Percentiles rank a stretch among this genome's conserved stretches.
Evolutionary conservation across 2,888 invertebrate genomes (phyloP).

Genomic region (Volucella inanis): DNA sequence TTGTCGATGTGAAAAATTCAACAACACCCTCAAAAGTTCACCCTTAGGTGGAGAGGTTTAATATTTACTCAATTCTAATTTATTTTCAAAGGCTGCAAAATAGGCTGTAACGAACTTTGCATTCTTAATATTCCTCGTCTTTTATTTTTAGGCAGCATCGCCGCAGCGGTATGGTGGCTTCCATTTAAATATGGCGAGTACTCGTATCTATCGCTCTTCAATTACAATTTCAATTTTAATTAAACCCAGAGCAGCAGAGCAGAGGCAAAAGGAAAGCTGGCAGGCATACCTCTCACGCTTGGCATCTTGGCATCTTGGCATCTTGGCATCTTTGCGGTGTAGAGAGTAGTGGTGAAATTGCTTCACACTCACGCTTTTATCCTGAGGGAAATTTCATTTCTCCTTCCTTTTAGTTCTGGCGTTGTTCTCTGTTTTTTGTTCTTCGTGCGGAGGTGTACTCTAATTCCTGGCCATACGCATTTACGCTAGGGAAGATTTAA

Average conservation of each 20-base stretch:
- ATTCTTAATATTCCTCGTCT: conserved; percentile 36
- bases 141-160: conserved; percentile 1
- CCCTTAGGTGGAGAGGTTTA: conserved; percentile 7
- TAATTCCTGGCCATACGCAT: conserved; percentile 3
- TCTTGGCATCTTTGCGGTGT: neutral
- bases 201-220: conserved; percentile 45
- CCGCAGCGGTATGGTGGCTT: neutral
- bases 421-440: neutral
- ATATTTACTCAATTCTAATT: conserved; percentile 35
- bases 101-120: conserved; percentile 43
- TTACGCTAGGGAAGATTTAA: conserved; percentile 11
- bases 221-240: conserved; percentile 66
- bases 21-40: too few relatives aligned
- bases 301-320: too few relatives aligned
- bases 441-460: conserved; percentile 8
- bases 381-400: conserved; percentile 22
- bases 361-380: conserved; percentile 35
- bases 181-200: conserved; percentile 46
- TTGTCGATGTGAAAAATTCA: too few relatives aligned
- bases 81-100: conserved; percentile 13
- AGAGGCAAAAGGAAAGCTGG: too few relatives aligned
- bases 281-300: neutral
- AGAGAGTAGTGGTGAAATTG: conserved; percentile 21
- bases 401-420: too few relatives aligned
- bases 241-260: conserved; percentile 47